Percentiles rank a stretch among this genome's conserved stretches.
Conservation (phyloP, 53 echinoderm and acorn worm genomes). For the Patiria pectinifera region DNA sequence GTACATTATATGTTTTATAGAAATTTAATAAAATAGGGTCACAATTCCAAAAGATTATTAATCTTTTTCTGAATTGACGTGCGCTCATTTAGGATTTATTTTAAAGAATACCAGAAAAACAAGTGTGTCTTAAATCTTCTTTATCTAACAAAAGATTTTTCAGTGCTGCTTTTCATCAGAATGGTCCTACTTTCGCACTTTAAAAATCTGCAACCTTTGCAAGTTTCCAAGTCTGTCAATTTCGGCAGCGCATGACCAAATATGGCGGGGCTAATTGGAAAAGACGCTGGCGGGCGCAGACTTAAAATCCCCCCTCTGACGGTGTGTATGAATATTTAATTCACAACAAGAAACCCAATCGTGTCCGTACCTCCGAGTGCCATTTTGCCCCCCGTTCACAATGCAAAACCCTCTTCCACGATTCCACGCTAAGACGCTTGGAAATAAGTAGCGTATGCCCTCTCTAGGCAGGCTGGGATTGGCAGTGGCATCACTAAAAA, state of each 20-base stretch:
- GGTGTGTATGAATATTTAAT: conserved; percentile 59
- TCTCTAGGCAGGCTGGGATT: not conserved
- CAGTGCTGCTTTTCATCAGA: too few species aligned
- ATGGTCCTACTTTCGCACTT: too few species aligned
- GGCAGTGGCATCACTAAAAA: not conserved
- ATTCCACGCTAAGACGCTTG: not conserved
- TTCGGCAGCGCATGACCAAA: conserved; percentile 37
- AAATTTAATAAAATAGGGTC: not conserved
- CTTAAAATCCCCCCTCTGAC: conserved; percentile 34
- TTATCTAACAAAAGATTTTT: too few species aligned
- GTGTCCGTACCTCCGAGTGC: conserved; percentile 38
- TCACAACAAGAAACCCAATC: conserved; percentile 50
- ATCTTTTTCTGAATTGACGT: too few species aligned
- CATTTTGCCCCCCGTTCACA: conserved; percentile 48
- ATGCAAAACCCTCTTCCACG: conserved; percentile 51
- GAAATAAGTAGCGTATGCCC: conserved; percentile 40
- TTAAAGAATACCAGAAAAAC: too few species aligned
- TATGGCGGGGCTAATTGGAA: conserved; percentile 63
- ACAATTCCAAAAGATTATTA: too few species aligned
- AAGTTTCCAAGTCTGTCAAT: not conserved
- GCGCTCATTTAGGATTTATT: too few species aligned
- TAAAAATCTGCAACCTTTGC: not conserved
- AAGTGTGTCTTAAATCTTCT: not conserved
- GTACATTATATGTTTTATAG: too few species aligned
- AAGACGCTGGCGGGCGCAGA: conserved; percentile 3